Evolutionary conservation across 1,140 invertebrate genomes (phyloP).

Genomic region (Tetragonula clypearis): DNA sequence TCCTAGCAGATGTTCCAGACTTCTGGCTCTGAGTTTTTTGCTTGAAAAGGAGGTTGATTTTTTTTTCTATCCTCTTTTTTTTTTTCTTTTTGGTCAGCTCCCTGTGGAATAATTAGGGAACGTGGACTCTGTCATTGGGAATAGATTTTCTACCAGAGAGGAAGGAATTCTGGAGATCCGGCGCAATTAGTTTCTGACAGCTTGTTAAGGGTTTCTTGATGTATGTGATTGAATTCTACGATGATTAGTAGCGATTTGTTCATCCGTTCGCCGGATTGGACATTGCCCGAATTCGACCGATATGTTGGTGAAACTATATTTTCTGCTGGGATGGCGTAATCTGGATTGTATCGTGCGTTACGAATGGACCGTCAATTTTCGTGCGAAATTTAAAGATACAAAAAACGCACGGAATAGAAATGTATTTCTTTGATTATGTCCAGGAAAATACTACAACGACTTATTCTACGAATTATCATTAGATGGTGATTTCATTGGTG

Average conservation of each 20-base stretch:
- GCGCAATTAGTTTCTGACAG: constrained; percentile 9
- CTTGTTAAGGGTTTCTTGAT: constrained; percentile 17
- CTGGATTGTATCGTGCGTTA: background rate
- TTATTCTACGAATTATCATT: too few relatives aligned
- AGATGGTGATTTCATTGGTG: too few relatives aligned
- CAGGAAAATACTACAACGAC: too few relatives aligned
- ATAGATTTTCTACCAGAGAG: background rate
- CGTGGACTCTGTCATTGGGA: background rate
- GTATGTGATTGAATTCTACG: background rate
- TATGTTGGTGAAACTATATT: background rate
- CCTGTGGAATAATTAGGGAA: constrained; percentile 22
- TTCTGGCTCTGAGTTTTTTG: background rate
- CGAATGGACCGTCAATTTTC: background rate
- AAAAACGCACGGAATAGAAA: too few relatives aligned
- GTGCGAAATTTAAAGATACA: too few relatives aligned
- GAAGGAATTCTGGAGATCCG: background rate
- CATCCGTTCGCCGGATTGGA: too few relatives aligned
- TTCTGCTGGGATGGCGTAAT: background rate
- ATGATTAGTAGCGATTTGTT: background rate
- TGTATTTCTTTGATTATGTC: too few relatives aligned
- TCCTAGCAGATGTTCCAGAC: constrained; percentile 58
- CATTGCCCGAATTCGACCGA: background rate
- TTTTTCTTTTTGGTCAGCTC: background rate
- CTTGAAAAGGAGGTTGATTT: background rate
- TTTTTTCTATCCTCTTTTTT: background rate